Evolutionary conservation across 2,113 vertebrate genomes (phyloP).

Genomic region (Vulpes ferrilata): DNA sequence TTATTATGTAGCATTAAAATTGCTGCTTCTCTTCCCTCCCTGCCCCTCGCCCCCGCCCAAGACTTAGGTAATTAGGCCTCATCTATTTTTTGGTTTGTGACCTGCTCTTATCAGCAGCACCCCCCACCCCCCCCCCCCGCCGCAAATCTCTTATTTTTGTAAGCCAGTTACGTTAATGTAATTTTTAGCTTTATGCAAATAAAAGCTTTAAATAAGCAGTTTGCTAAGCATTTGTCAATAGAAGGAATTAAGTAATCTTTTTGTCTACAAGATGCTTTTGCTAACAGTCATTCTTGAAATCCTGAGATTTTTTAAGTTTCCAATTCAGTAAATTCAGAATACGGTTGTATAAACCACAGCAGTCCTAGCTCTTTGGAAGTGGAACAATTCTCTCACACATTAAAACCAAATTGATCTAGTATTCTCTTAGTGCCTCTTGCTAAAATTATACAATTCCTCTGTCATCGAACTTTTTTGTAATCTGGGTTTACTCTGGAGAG

Average conservation of each 20-base stretch:
- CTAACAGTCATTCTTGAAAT: neutral
- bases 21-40: neutral
- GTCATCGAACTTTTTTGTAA: neutral
- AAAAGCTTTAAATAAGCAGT: neutral
- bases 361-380: neutral
- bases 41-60: neutral
- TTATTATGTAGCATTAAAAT: conserved; percentile 51
- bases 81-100: conserved; percentile 6
- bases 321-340: neutral
- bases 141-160: neutral
- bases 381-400: neutral
- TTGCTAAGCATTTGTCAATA: conserved; percentile 37
- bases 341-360: neutral
- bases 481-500: neutral
- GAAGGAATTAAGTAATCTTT: neutral
- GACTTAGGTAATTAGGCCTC: conserved; percentile 4
- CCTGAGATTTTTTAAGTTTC: conserved; percentile 14
- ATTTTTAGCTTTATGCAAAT: conserved; percentile 26
- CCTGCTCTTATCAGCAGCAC: neutral
- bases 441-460: neutral
- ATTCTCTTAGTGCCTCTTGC: neutral
- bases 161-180: conserved; percentile 1
- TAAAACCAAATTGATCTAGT: conserved; percentile 35
- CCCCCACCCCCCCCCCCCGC: neutral
- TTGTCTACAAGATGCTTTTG: conserved; percentile 20